Evolutionary conservation across 2,888 invertebrate species (phyloP).

Genomic region (Diadegma fenestrale): DNA sequence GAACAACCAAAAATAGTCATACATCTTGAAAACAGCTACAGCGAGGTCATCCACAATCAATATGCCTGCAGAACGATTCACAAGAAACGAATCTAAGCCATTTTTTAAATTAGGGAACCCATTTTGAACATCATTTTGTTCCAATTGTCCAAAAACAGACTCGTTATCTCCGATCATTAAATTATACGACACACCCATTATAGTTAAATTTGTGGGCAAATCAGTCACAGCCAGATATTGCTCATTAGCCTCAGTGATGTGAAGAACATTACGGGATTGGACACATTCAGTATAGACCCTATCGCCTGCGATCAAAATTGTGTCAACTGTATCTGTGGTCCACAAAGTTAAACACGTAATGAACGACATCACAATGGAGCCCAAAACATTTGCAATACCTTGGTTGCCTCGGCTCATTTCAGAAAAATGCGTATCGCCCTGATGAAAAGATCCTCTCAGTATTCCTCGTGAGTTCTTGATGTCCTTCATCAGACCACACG

Average conservation of each 20-base stretch:
- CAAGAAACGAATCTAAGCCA: not conserved
- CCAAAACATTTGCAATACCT: not conserved
- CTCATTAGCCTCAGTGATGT: not conserved
- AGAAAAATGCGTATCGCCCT: constrained; percentile 4
- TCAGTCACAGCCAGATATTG: not conserved
- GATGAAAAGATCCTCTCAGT: constrained; percentile 7
- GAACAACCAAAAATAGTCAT: not conserved
- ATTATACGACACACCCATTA: not conserved
- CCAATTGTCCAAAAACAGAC: not conserved
- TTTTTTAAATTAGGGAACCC: constrained; percentile 1
- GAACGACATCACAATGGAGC: not conserved
- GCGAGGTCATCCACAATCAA: not conserved
- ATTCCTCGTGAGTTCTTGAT: not conserved
- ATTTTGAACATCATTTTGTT: not conserved
- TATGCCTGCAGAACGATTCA: not conserved
- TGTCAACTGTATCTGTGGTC: constrained; percentile 3
- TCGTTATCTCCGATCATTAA: not conserved
- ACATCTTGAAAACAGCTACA: not conserved
- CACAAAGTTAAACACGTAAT: not conserved
- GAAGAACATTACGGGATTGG: not conserved
- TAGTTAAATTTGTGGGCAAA: not conserved
- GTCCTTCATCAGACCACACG: not conserved
- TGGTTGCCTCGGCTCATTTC: not conserved
- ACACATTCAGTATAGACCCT: not conserved
- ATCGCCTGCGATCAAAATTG: constrained; percentile 3